Conservation (phyloP, 2,888 invertebrate genomes). For the Drosophila hawaiiensis region DNA sequence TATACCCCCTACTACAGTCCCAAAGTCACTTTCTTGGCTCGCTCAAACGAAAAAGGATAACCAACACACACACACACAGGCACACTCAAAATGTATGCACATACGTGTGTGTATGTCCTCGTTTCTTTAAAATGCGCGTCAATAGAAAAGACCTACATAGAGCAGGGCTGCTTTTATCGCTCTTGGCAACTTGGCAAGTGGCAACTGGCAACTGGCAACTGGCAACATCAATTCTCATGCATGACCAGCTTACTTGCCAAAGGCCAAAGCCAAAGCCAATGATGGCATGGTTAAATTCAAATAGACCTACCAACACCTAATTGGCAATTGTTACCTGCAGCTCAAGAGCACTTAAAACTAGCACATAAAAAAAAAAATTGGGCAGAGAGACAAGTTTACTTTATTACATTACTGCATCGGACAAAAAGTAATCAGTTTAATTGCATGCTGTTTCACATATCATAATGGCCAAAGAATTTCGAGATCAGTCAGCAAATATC, state of each 20-base stretch:
- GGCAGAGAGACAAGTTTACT: neutral
- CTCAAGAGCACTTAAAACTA: neutral
- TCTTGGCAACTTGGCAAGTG: constrained; percentile 40
- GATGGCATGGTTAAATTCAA: constrained; percentile 11
- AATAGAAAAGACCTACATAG: constrained; percentile 15
- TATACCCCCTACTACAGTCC: neutral
- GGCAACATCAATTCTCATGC: constrained; percentile 41
- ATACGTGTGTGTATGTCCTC: neutral
- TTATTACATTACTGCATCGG: too few species aligned
- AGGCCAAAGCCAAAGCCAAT: constrained; percentile 7
- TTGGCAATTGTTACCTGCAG: constrained; percentile 18
- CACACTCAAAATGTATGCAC: neutral
- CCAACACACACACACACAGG: neutral
- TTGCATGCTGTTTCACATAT: neutral
- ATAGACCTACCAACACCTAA: constrained; percentile 8
- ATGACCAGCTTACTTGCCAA: constrained; percentile 18
- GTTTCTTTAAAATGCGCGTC: constrained; percentile 17
- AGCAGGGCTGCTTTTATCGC: constrained; percentile 19
- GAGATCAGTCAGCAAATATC: neutral
- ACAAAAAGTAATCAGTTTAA: neutral
- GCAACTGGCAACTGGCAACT: constrained; percentile 1
- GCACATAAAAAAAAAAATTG: too few species aligned
- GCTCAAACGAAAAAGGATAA: constrained; percentile 17
- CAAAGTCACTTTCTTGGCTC: constrained; percentile 31
- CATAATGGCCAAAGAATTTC: neutral